Evolutionary conservation across 2,113 vertebrate genomes (phyloP).

Genomic region (Pomatorhinus ruficollis): DNA sequence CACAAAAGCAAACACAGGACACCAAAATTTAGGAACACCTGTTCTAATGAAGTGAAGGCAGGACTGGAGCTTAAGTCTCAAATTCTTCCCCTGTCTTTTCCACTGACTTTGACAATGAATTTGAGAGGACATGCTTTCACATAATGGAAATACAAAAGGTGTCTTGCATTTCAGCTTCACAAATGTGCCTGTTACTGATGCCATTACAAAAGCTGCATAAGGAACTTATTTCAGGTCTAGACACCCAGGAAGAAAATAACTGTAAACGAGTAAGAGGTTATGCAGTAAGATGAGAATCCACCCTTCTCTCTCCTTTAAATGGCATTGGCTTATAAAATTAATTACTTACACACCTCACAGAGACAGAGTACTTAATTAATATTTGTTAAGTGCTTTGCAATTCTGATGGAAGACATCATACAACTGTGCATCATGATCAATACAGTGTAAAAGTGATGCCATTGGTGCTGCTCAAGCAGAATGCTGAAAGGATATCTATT

Average conservation of each 20-base stretch:
- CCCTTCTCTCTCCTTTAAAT: background rate
- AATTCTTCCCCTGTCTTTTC: background rate
- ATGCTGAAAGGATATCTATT: background rate
- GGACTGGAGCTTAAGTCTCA: background rate
- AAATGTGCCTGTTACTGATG: background rate
- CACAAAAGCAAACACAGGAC: background rate
- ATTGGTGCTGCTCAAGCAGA: background rate
- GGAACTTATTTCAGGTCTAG: background rate
- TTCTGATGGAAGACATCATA: background rate
- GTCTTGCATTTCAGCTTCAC: background rate
- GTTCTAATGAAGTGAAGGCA: background rate
- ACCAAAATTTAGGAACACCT: background rate
- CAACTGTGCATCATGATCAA: background rate
- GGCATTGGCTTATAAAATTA: background rate
- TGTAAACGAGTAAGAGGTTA: background rate
- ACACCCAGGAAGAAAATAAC: background rate
- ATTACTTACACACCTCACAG: background rate
- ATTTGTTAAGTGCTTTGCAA: slow-evolving; percentile 21
- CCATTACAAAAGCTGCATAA: background rate
- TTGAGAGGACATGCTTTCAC: background rate
- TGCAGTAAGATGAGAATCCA: background rate
- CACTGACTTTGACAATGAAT: background rate
- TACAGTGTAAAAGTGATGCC: background rate
- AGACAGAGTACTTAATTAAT: background rate
- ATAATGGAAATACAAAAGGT: background rate